Evolutionary conservation across 1,140 invertebrate species (phyloP), one percentile per base, ranked within the genome.

Genomic region (Pantala flavescens): DNA sequence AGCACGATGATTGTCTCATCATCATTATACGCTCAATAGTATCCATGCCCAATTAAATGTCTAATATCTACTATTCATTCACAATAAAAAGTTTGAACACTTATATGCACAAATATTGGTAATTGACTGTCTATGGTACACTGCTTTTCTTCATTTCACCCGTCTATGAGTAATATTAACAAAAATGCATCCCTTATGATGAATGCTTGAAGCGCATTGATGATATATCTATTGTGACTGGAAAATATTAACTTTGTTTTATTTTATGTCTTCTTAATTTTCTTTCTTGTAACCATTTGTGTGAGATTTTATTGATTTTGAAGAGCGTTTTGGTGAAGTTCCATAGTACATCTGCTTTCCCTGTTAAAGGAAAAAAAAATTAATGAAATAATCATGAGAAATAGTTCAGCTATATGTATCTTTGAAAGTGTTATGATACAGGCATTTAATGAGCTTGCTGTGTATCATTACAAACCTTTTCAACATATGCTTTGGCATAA

Each of bases 401-500:
- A 63, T 19, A 63, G 12, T 14, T 7, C 12, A 63, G 1, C 49
- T 7, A 7, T 21, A 16, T n/a, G n/a, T 14, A 63, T 63, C 49
- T 63, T 1, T 63, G 49, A 21, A 3, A 16, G n/a, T 63, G 5
- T 63, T 63, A 63, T 63, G 12, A 63, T 63, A 1, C 12, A 63
- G 2, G 49, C 16, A 63, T 63, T 63, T 63, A 12, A 63, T 1
- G 14, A 63, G 14, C 5, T 63, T 49, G 16, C 10, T 49, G 43
- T 49, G 43, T 49, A 49, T 63, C 12, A 12, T 7, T 73, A 76
- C 78, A 84, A 83, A 91, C 90, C 86, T 90, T 90, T 72, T 88
- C 88, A 78, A 91, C 86, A 78, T 94, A 94, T 0, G 91, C 91
- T 79, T 92, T 91, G 75, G 89, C 87, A 80, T 96, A 97, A 83